These are phyloP conservation scores for Nymphalis c-album DNA, from an alignment of 2,888 invertebrate genomes.

Conservation along the genomic window DNA sequence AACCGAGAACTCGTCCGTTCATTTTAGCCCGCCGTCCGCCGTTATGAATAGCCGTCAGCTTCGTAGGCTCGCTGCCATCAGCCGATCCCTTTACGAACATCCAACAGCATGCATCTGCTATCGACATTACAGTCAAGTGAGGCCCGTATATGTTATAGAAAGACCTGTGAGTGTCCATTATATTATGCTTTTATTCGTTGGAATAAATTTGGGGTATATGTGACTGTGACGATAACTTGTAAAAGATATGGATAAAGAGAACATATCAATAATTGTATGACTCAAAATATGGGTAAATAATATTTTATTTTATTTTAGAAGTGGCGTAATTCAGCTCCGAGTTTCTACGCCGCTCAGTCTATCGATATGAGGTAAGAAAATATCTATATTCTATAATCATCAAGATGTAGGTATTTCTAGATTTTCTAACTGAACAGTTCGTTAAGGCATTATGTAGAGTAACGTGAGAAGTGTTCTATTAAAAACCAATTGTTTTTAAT, in stretches of 20 bases:
- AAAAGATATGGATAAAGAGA: neutral
- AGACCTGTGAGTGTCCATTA: constrained; percentile 68
- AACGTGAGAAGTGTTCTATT: constrained; percentile 41
- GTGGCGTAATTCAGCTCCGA: constrained; percentile 76
- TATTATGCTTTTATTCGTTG: constrained; percentile 46
- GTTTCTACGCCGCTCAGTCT: constrained; percentile 73
- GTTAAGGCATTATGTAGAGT: constrained; percentile 26
- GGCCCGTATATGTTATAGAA: constrained; percentile 72
- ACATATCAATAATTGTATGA: neutral
- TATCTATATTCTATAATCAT: neutral
- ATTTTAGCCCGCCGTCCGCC: constrained; percentile 43
- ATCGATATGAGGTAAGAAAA: constrained; percentile 69
- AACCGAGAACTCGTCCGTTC: constrained; percentile 50
- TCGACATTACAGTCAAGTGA: constrained; percentile 73
- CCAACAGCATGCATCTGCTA: constrained; percentile 54
- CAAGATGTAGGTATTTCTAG: constrained; percentile 10
- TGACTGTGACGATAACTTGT: constrained; percentile 13
- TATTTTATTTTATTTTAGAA: constrained; percentile 69
- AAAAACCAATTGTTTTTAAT: constrained; percentile 66
- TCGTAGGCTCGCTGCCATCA: constrained; percentile 56
- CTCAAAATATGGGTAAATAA: neutral
- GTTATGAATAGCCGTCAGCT: constrained; percentile 70
- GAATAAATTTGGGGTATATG: constrained; percentile 1
- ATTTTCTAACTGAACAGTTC: constrained; percentile 13
- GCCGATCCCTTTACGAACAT: constrained; percentile 49